phyloP scores from a whole-genome alignment of 2,113 vertebrate species.

The Sapajus apella region DNA sequence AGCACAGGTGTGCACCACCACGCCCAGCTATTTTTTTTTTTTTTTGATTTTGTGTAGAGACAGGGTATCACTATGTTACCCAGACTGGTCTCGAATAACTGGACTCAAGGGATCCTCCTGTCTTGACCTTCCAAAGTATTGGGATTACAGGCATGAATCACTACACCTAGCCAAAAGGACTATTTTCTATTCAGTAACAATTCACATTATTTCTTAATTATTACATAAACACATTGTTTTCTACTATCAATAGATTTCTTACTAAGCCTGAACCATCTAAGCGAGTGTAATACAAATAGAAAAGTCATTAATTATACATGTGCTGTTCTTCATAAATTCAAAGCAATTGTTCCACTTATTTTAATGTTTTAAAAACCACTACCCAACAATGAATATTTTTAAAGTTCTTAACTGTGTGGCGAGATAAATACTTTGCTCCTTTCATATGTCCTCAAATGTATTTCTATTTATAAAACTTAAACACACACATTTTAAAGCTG shows the following conservation, averaged over 20 bases:
- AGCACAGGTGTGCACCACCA: too few species aligned
- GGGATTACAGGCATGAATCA: too few species aligned
- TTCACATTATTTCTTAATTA: conserved; percentile 30
- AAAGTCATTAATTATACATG: conserved; percentile 65
- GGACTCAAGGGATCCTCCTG: too few species aligned
- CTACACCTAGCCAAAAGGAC: not conserved
- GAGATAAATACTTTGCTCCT: conserved; percentile 39
- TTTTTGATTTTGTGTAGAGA: too few species aligned
- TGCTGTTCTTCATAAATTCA: conserved; percentile 51
- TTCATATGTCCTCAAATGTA: not conserved
- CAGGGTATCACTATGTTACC: too few species aligned
- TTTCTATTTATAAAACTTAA: conserved; percentile 70
- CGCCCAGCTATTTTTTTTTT: too few species aligned
- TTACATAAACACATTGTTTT: not conserved
- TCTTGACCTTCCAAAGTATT: too few species aligned
- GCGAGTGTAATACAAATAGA: conserved; percentile 13
- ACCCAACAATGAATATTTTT: conserved; percentile 45
- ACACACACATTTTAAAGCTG: conserved; percentile 67
- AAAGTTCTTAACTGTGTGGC: conserved; percentile 27
- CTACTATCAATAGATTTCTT: conserved; percentile 5
- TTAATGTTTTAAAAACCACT: conserved; percentile 52
- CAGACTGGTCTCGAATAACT: too few species aligned
- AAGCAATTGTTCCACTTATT: conserved; percentile 42
- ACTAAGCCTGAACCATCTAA: conserved; percentile 37
- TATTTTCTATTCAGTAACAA: conserved; percentile 39